phyloP scores from a whole-genome alignment of 2,113 vertebrate species.

The Pterophyllum scalare region DNA sequence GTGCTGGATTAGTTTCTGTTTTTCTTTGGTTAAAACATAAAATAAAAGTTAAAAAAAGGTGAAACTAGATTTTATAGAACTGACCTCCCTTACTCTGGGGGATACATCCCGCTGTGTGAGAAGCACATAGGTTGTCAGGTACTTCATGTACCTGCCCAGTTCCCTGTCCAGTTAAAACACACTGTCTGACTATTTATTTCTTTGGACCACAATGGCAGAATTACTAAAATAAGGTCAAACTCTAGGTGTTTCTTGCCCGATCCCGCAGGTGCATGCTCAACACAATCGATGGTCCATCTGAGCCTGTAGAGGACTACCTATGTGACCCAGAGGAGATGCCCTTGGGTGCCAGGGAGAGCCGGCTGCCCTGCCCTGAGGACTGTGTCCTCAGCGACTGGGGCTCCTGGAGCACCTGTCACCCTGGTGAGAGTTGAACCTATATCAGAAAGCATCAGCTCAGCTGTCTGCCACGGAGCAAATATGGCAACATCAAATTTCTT shows the following conservation, averaged over 20 bases:
- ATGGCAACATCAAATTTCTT: background rate
- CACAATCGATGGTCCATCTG: slow-evolving; percentile 93
- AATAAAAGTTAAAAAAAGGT: background rate
- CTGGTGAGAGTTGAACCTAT: slow-evolving; percentile 84
- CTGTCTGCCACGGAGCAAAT: slow-evolving; percentile 10
- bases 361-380: slow-evolving; percentile 93
- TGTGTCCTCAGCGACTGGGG: slow-evolving; percentile 97
- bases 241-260: background rate
- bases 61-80: background rate
- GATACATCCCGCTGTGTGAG: background rate
- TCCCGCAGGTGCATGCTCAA: slow-evolving; percentile 95
- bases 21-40: background rate
- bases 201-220: background rate
- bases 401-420: slow-evolving; percentile 88
- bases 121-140: slow-evolving; percentile 5
- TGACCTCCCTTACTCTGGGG: background rate
- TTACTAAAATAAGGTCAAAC: background rate
- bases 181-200: background rate
- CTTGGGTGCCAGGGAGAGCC: slow-evolving; percentile 90
- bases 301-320: slow-evolving; percentile 94
- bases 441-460: slow-evolving; percentile 27
- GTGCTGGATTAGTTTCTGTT: rapidly evolving
- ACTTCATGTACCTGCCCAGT: slow-evolving; percentile 4
- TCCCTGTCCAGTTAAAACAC: background rate
- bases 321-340: slow-evolving; percentile 99